Evolutionary conservation across 1,140 invertebrate genomes (phyloP).

Genomic region (Hyles vespertilio): DNA sequence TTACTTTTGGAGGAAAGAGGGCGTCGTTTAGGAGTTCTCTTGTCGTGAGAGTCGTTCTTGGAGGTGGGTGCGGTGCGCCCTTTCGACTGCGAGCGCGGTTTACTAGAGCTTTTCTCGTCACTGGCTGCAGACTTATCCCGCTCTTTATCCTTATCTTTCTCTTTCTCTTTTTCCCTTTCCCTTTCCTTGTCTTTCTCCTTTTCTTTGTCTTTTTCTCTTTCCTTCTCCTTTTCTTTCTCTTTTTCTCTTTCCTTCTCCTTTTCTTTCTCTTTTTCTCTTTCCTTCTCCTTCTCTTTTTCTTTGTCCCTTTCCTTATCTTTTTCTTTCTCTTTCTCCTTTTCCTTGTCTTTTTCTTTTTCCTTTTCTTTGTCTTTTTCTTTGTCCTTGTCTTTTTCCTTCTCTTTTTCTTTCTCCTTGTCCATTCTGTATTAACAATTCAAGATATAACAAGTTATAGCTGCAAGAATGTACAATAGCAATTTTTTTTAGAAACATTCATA

Average conservation of each 20-base stretch:
- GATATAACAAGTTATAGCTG: too few relatives aligned
- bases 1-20: constrained; percentile 54
- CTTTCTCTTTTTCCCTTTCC: constrained; percentile 36
- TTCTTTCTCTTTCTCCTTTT: constrained; percentile 40
- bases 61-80: constrained; percentile 42
- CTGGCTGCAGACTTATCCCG: constrained; percentile 38
- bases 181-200: constrained; percentile 35
- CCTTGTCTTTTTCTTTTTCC: constrained; percentile 64
- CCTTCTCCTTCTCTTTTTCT: constrained; percentile 58
- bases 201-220: constrained; percentile 35
- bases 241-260: constrained; percentile 39
- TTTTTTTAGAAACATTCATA: too few relatives aligned
- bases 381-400: constrained; percentile 35
- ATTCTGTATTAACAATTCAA: constrained; percentile 4
- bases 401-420: constrained; percentile 26
- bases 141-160: constrained; percentile 41
- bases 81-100: constrained; percentile 59
- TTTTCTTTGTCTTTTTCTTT: constrained; percentile 39
- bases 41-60: constrained; percentile 57
- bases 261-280: constrained; percentile 43
- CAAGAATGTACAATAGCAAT: too few relatives aligned
- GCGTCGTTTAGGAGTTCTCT: constrained; percentile 53
- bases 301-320: constrained; percentile 46
- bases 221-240: constrained; percentile 43
- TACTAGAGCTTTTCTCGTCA: constrained; percentile 52